Percentiles rank a stretch among this genome's conserved stretches.
These are phyloP conservation scores for Acleris holmiana DNA, from an alignment of 2,888 invertebrate species.

Conservation along the genomic window DNA sequence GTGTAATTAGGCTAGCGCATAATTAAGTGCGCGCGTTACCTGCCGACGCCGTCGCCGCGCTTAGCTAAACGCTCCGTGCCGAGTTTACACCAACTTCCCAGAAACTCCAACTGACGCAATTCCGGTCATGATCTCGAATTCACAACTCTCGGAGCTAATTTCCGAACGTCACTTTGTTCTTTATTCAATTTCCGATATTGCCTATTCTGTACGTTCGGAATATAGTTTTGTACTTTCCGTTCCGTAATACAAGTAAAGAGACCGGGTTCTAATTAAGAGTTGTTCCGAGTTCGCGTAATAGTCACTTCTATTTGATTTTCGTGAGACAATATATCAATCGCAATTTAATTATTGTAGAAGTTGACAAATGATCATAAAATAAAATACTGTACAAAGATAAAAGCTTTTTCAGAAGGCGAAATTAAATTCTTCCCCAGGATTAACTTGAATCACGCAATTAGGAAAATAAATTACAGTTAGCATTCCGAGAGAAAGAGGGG, in stretches of 20 bases:
- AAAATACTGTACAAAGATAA: constrained; percentile 43
- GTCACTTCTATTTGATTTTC: not conserved
- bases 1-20: constrained; percentile 35
- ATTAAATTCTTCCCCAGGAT: constrained; percentile 66
- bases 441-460: constrained; percentile 71
- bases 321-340: not conserved
- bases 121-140: constrained; percentile 80
- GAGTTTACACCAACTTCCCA: constrained; percentile 73
- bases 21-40: constrained; percentile 35
- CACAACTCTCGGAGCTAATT: constrained; percentile 80
- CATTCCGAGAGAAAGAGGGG: constrained; percentile 50
- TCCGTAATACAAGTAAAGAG: constrained; percentile 13
- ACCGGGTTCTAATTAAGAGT: constrained; percentile 3
- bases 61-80: constrained; percentile 67
- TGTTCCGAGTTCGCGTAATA: not conserved
- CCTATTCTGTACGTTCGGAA: constrained; percentile 59
- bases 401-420: constrained; percentile 49
- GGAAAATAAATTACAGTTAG: constrained; percentile 67
- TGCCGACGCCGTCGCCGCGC: constrained; percentile 39
- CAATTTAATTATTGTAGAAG: constrained; percentile 2
- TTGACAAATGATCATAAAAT: not conserved
- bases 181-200: constrained; percentile 83
- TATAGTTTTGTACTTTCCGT: constrained; percentile 29
- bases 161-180: constrained; percentile 83
- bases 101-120: constrained; percentile 79